These are phyloP conservation scores for Lepus timidus DNA, from an alignment of 2,113 vertebrate genomes.

Conservation along the genomic window DNA sequence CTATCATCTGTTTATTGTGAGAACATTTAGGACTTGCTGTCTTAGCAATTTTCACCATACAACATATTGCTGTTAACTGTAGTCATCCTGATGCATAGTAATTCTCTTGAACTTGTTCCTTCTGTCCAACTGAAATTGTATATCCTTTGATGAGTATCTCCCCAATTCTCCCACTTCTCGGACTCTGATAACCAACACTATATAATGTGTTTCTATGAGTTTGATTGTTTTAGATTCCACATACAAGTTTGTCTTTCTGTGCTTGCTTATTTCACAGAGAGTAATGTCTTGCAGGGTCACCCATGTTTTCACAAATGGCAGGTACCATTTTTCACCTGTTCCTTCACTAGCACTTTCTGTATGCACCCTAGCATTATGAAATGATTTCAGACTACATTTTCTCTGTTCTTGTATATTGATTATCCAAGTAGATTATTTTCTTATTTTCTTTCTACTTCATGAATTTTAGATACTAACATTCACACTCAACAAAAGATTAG, in stretches of 20 bases:
- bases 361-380: neutral
- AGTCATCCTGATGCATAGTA: neutral
- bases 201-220: neutral
- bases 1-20: neutral
- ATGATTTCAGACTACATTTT: neutral
- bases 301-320: neutral
- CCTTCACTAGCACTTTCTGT: neutral
- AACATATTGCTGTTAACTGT: neutral
- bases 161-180: rapidly evolving
- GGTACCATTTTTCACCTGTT: neutral
- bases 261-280: neutral
- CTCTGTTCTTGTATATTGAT: neutral
- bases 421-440: neutral
- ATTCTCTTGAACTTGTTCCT: neutral
- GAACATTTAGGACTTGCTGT: neutral
- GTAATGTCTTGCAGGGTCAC: neutral
- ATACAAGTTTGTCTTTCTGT: neutral
- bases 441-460: neutral
- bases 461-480: neutral
- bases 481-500: neutral
- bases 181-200: neutral
- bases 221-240: neutral
- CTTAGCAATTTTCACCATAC: neutral
- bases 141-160: neutral
- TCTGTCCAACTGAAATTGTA: neutral